phyloP scores from a whole-genome alignment of 1,140 invertebrate genomes.

The Acromyrmex echinatior region DNA sequence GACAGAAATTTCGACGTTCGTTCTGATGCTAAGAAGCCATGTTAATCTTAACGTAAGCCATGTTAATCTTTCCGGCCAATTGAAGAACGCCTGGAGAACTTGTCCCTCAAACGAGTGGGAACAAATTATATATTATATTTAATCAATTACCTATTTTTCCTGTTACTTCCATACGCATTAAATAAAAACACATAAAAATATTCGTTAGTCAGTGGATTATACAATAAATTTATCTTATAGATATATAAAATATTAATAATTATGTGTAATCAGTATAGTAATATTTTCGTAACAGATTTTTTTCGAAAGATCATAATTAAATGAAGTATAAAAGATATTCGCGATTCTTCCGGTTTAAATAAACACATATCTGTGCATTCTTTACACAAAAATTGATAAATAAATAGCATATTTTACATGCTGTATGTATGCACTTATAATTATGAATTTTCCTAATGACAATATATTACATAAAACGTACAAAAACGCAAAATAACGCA shows the following conservation, averaged over 20 bases:
- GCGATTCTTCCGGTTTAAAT: not conserved
- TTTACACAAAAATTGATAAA: not conserved
- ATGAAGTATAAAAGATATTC: not conserved
- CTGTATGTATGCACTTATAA: not conserved
- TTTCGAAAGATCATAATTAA: not conserved
- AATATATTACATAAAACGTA: not conserved
- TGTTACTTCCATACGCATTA: not conserved
- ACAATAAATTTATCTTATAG: not conserved
- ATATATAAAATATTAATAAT: not conserved
- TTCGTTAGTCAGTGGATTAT: not conserved
- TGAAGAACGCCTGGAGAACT: not conserved
- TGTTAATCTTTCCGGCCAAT: slow-evolving; percentile 41
- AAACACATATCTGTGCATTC: not conserved
- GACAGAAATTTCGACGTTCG: slow-evolving; percentile 13
- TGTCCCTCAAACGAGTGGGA: not conserved
- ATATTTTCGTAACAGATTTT: not conserved
- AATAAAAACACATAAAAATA: not conserved
- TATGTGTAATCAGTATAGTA: not conserved
- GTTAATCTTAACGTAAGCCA: slow-evolving; percentile 42
- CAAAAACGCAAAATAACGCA: not conserved
- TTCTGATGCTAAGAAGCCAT: not conserved
- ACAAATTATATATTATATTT: slow-evolving; percentile 1
- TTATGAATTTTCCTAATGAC: not conserved
- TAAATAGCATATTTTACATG: not conserved
- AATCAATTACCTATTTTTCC: slow-evolving; percentile 5